Evolutionary conservation across 2,113 vertebrate genomes (phyloP).

Genomic region (Recurvirostra avosetta): DNA sequence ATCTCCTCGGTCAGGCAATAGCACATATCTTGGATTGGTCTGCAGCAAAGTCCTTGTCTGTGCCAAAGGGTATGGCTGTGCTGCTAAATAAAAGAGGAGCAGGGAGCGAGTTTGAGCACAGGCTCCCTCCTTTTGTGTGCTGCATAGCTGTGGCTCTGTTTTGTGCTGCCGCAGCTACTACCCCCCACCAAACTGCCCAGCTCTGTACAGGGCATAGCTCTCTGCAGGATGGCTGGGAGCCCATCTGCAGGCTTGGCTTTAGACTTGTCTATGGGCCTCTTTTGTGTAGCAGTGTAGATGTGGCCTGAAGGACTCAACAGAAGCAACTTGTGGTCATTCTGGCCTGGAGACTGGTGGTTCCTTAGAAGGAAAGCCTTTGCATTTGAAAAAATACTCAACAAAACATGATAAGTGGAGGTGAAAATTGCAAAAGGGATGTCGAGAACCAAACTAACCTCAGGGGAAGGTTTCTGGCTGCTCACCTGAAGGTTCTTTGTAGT

Average conservation of each 20-base stretch:
- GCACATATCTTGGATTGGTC: accelerated
- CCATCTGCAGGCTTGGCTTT: not conserved
- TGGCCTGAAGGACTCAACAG: not conserved
- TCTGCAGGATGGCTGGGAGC: not conserved
- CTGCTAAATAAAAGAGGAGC: not conserved
- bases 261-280: not conserved
- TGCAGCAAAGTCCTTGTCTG: not conserved
- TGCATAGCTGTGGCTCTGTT: not conserved
- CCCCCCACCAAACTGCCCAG: not conserved
- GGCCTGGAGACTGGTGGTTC: not conserved
- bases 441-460: not conserved
- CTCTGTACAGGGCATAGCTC: not conserved
- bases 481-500: not conserved
- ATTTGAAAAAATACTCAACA: not conserved
- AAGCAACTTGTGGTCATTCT: not conserved
- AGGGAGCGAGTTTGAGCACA: not conserved
- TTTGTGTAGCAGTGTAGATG: not conserved
- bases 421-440: not conserved
- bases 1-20: not conserved
- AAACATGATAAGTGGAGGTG: not conserved
- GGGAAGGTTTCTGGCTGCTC: not conserved
- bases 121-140: not conserved
- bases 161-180: not conserved
- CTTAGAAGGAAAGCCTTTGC: not conserved
- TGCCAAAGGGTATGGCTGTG: not conserved